phyloP scores from a whole-genome alignment of 2,113 vertebrate species.

The Bombycilla garrulus region DNA sequence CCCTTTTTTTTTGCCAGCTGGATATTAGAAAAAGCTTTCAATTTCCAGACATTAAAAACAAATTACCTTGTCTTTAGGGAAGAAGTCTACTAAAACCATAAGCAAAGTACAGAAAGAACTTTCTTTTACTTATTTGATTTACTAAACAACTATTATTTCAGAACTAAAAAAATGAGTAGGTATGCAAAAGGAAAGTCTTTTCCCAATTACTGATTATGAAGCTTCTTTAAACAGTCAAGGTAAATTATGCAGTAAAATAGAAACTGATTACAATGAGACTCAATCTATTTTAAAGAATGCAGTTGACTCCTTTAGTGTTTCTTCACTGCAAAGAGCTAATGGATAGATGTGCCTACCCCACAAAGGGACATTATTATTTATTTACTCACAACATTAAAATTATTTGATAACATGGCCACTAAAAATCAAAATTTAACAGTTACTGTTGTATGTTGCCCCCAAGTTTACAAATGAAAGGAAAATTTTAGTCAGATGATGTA shows the following conservation, averaged over 20 bases:
- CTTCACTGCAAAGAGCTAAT: background rate
- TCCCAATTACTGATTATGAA: background rate
- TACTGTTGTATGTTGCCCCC: background rate
- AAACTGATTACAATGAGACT: background rate
- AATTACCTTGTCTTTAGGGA: background rate
- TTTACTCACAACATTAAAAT: background rate
- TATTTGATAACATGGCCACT: fast-evolving
- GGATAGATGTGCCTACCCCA: background rate
- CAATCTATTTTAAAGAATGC: background rate
- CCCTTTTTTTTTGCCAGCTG: background rate
- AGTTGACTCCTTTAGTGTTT: background rate
- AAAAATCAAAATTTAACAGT: background rate
- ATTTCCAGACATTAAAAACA: background rate
- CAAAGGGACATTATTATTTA: background rate
- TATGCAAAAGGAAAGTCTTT: background rate
- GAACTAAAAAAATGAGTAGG: background rate
- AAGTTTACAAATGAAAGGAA: background rate
- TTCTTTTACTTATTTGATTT: background rate
- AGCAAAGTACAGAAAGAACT: background rate
- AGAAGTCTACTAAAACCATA: background rate
- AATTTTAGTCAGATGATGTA: background rate
- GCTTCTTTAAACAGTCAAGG: background rate
- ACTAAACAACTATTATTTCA: background rate
- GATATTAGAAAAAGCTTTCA: background rate
- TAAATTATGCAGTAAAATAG: background rate